Percentiles rank a stretch among this genome's conserved stretches.
Evolutionary conservation across 2,888 invertebrate genomes (phyloP).

Genomic region (Temnothorax unifasciatus): DNA sequence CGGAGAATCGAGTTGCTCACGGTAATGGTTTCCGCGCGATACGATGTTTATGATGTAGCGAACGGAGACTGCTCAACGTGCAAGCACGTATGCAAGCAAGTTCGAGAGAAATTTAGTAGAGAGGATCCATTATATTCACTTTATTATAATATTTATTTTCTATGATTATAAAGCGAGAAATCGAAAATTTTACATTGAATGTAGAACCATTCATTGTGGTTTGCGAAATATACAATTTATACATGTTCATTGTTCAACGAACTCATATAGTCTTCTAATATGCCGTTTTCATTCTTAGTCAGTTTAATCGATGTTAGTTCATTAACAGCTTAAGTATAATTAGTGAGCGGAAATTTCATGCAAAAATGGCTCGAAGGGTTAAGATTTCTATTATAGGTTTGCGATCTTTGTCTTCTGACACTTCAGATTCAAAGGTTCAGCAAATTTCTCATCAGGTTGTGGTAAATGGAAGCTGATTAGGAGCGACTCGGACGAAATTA

Average conservation of each 20-base stretch:
- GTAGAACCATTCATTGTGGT: neutral
- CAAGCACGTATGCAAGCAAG: neutral
- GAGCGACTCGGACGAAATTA: constrained; percentile 73
- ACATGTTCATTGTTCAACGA: neutral
- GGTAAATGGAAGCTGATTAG: constrained; percentile 75
- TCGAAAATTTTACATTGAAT: neutral
- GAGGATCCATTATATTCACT: neutral
- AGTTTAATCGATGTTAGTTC: neutral
- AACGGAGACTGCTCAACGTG: constrained; percentile 17
- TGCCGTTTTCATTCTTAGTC: neutral
- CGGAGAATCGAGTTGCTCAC: constrained; percentile 62
- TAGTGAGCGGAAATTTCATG: neutral
- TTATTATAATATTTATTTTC: neutral
- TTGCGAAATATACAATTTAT: neutral
- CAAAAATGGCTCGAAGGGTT: neutral
- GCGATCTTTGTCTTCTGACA: constrained; percentile 19
- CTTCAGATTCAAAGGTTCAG: constrained; percentile 37
- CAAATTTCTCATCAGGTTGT: constrained; percentile 46
- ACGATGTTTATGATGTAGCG: constrained; percentile 38
- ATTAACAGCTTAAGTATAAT: constrained; percentile 1
- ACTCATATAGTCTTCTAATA: neutral
- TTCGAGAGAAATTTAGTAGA: neutral
- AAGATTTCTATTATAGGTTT: neutral
- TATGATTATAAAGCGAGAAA: neutral
- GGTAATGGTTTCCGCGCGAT: constrained; percentile 45